A percentile compares a stretch with the other conserved stretches of the same genome.
Evolutionary conservation across 2,113 vertebrate species (phyloP).

Genomic region (Cyprinodon tularosa): DNA sequence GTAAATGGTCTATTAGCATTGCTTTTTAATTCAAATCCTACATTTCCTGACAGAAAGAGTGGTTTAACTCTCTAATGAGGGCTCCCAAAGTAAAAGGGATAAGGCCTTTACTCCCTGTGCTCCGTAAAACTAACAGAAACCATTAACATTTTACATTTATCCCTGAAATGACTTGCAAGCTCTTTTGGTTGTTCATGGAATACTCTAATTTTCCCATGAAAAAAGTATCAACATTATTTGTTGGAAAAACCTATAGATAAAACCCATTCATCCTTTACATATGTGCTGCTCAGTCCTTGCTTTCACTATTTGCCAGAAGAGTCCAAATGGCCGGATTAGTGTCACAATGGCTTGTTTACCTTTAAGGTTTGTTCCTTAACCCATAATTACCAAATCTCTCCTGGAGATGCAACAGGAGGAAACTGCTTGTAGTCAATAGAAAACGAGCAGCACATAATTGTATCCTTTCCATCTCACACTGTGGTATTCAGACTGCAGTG

Average conservation of each 20-base stretch:
- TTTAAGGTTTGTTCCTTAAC: conserved; percentile 37
- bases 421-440: conserved; percentile 31
- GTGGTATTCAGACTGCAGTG: conserved; percentile 56
- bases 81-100: conserved; percentile 65
- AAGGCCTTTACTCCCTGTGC: conserved; percentile 60
- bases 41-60: conserved; percentile 78
- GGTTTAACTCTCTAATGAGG: conserved; percentile 81
- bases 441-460: conserved; percentile 49
- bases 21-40: conserved; percentile 79
- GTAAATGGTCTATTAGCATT: conserved; percentile 79
- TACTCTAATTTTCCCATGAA: background rate
- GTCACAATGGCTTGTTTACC: conserved; percentile 50
- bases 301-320: conserved; percentile 38
- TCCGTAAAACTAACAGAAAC: conserved; percentile 38
- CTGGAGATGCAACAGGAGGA: conserved; percentile 28
- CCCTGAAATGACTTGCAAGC: background rate
- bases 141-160: conserved; percentile 17
- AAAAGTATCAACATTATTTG: background rate
- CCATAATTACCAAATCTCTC: conserved; percentile 40
- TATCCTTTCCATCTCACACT: conserved; percentile 52
- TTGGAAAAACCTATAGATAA: background rate
- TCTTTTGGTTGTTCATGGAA: background rate
- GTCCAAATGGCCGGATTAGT: conserved; percentile 48
- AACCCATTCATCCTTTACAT: background rate
- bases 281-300: conserved; percentile 3